These are phyloP conservation scores for Cosmopolites sordidus DNA, from an alignment of 2,888 invertebrate genomes.

Conservation along the genomic window DNA sequence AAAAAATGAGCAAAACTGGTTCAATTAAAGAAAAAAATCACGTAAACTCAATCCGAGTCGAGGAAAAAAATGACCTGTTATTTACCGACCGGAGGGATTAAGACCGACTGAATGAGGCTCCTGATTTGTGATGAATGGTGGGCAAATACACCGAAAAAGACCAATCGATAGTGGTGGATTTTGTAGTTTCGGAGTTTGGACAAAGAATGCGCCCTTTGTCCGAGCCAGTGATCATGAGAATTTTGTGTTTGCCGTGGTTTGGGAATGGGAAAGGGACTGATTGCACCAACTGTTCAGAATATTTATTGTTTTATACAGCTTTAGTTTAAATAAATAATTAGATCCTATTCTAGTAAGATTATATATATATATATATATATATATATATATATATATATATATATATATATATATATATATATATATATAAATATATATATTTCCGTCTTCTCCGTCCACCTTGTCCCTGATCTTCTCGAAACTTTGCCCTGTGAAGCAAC, in stretches of 20 bases:
- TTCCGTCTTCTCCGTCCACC: no score
- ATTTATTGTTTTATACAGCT: no score
- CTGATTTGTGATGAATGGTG: slow-evolving; percentile 24
- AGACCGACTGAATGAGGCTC: slow-evolving; percentile 13
- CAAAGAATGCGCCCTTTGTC: slow-evolving; percentile 25
- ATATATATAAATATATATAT: no score
- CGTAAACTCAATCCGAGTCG: no score
- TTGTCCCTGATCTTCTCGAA: no score
- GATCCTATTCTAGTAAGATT: no score
- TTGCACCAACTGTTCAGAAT: slow-evolving; percentile 16
- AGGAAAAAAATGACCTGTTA: slow-evolving; percentile 13
- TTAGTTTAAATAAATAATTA: no score
- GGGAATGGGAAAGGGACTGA: background rate
- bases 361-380: no score
- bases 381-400: no score
- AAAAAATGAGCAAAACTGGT: background rate
- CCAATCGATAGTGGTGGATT: slow-evolving; percentile 12
- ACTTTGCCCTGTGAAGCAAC: no score
- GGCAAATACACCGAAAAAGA: slow-evolving; percentile 23
- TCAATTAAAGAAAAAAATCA: background rate
- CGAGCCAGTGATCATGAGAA: slow-evolving; percentile 24
- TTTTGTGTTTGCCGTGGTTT: slow-evolving; percentile 22
- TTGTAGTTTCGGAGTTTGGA: background rate
- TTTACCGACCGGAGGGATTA: slow-evolving; percentile 13
- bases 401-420: no score